Base-by-base conservation (phyloP, 2,797 vertebrate genomes). In the Carapus acus region DNA sequence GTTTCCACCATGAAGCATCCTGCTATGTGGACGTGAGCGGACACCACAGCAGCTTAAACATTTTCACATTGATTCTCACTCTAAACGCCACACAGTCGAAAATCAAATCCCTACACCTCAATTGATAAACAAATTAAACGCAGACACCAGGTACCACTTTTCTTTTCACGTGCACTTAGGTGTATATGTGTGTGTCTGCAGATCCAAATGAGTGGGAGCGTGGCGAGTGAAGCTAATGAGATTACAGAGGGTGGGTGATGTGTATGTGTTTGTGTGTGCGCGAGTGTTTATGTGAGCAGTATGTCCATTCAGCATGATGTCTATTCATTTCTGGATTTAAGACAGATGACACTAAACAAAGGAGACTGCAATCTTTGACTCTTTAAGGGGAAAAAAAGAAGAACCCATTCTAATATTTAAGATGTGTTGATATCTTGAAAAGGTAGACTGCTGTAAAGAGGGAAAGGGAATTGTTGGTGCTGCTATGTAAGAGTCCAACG, bases 151-250 rank as follows among this genome's bases (percentile, higher is more conserved):
- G 53, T 52, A 45, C 59, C 48, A 60, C 67, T 62, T 61, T 62
- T 65, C 42, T 67, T 47, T 60, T 42, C 9, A 24, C 48, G 47
- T 58, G 46, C 59, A 51, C 59, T 52, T 43, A 43, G 11, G 38
- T 21, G 45, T 36, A 27, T 33, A 36, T 56, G 49, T 64, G 62
- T 71, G 44, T 36, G 66, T 58, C 77, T 74, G 74, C 74, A 59
- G 64, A 58, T 76, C 49, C 62, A 65, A 62, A 76, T 78, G 74
- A 75, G 77, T 79, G 77, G 61, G 70, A 54, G 79, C 34, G 52
- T 43, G 43, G 75, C 67, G 73, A 85, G 82, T 83, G 75, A 81
- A 88, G 83, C 83, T 89, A 86, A 91, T 88, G 66, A 65, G 86
- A 90, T 90, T 90, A 90, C 72, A 85, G 69, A 74, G 67, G 76